These are phyloP conservation scores for Caerostris darwini DNA, from an alignment of 1,140 invertebrate genomes.

Conservation along the genomic window DNA sequence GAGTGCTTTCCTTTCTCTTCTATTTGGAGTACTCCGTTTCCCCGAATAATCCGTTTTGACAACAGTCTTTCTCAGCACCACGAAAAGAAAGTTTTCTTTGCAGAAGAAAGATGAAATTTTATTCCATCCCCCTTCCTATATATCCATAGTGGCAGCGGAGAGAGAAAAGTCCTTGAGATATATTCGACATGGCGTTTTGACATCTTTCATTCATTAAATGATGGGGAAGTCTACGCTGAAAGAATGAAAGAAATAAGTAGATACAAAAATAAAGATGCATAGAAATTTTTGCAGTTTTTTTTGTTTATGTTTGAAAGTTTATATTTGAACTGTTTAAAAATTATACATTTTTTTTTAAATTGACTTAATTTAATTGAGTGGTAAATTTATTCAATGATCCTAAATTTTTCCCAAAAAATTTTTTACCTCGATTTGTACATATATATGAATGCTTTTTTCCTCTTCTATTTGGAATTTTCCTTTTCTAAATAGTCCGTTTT, in stretches of 20 bases:
- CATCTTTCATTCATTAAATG: constrained; percentile 61
- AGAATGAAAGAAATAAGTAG: neutral
- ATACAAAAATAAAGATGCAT: too few relatives aligned
- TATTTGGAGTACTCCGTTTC: neutral
- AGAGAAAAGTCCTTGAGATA: neutral
- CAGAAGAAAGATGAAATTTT: constrained; percentile 47
- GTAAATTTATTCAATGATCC: too few relatives aligned
- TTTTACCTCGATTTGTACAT: too few relatives aligned
- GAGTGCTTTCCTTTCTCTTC: neutral
- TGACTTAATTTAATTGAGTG: too few relatives aligned
- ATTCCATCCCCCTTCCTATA: neutral
- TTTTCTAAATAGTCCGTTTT: too few relatives aligned
- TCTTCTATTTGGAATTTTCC: too few relatives aligned
- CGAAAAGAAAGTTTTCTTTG: neutral
- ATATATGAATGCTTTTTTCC: too few relatives aligned
- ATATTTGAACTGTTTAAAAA: too few relatives aligned
- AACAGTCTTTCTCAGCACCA: neutral
- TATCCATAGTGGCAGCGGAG: neutral
- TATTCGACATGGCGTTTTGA: constrained; percentile 11
- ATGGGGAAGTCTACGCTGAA: neutral
- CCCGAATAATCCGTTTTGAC: constrained; percentile 41
- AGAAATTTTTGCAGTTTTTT: too few relatives aligned
- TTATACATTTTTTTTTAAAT: too few relatives aligned
- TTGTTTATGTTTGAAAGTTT: too few relatives aligned
- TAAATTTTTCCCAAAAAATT: too few relatives aligned